phyloP scores from a whole-genome alignment of 2,888 invertebrate genomes.

The Microctonus brassicae region DNA sequence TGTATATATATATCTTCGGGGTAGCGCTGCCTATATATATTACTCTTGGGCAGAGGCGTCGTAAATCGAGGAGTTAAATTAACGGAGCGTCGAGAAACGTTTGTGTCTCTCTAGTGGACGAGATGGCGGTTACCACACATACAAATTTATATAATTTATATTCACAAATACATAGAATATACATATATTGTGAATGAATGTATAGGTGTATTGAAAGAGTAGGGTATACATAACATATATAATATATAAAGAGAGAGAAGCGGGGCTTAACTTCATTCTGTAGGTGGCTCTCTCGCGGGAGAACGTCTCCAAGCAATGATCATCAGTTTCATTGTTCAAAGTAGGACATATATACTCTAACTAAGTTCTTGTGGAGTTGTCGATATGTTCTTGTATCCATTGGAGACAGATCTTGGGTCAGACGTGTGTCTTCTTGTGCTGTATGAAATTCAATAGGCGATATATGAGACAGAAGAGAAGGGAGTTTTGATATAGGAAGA shows the following conservation, averaged over 20 bases:
- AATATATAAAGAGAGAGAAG: neutral
- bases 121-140: neutral
- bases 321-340: constrained; percentile 36
- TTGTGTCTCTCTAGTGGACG: constrained; percentile 18
- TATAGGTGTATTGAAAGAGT: neutral
- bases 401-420: neutral
- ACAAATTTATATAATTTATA: neutral
- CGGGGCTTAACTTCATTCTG: neutral
- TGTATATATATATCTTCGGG: neutral
- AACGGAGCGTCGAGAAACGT: constrained; percentile 36
- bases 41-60: constrained; percentile 6
- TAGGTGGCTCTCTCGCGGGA: constrained; percentile 24
- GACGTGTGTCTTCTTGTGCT: neutral
- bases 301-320: constrained; percentile 23
- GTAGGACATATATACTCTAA: constrained; percentile 24
- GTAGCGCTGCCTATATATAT: neutral
- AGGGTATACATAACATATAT: neutral
- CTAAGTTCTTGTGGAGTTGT: constrained; percentile 19
- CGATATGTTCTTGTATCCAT: constrained; percentile 11
- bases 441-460: neutral
- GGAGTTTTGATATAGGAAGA: no score
- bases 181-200: neutral
- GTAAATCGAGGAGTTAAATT: constrained; percentile 47
- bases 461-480: neutral
- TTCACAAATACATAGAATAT: neutral